Evolutionary conservation across 2,797 vertebrate genomes (phyloP).

Genomic region (Molossus molossus): DNA sequence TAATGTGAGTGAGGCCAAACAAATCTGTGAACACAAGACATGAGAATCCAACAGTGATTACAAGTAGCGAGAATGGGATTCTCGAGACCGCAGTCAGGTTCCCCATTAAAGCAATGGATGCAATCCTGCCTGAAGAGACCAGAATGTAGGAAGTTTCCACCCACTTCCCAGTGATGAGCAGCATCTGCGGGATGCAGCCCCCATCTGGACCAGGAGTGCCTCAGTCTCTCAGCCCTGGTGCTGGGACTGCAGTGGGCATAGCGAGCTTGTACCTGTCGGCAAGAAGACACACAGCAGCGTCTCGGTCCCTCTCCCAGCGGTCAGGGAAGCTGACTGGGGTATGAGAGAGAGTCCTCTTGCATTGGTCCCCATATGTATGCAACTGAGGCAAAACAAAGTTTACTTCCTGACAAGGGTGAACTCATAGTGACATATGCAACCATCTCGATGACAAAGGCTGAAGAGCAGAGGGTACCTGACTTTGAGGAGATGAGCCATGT

Average conservation of each 20-base stretch:
- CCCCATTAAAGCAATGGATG: not conserved
- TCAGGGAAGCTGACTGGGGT: not conserved
- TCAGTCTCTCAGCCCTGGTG: accelerated
- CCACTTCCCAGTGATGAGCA: not conserved
- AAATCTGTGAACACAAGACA: not conserved
- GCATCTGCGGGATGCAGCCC: not conserved
- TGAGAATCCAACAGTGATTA: not conserved
- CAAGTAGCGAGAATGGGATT: not conserved
- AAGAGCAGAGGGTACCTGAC: not conserved
- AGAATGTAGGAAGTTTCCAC: not conserved
- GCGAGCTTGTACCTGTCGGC: not conserved
- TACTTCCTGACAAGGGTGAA: not conserved
- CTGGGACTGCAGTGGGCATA: accelerated
- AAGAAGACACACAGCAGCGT: not conserved
- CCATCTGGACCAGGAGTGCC: not conserved
- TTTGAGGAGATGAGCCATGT: not conserved
- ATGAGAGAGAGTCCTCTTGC: not conserved
- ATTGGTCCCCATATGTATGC: not conserved
- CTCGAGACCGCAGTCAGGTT: not conserved
- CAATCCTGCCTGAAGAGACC: not conserved
- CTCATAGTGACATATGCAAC: not conserved
- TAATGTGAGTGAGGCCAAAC: not conserved
- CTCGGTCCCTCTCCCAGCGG: not conserved
- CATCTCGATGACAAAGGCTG: not conserved
- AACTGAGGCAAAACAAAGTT: slow-evolving; percentile 1